A percentile compares a stretch with the other conserved stretches of the same genome.
These are phyloP conservation scores for Mixornis gularis DNA, from an alignment of 2,113 vertebrate genomes.

Conservation along the genomic window DNA sequence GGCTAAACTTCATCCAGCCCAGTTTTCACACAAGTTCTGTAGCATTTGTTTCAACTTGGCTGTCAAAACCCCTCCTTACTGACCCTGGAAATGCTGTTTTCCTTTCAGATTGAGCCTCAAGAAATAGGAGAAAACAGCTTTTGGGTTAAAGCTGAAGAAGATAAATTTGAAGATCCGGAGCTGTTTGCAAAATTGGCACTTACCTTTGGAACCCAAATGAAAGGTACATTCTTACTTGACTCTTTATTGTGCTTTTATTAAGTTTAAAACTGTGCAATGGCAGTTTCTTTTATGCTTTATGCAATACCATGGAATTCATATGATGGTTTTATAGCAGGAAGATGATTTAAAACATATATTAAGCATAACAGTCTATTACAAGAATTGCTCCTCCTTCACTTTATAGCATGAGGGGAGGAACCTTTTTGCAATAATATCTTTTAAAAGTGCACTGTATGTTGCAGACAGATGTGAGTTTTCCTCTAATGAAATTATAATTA, in stretches of 20 bases:
- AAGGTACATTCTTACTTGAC: conserved; percentile 77
- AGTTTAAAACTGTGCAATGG: not conserved
- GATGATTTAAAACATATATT: not conserved
- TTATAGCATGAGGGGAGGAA: not conserved
- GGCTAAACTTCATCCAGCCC: not conserved
- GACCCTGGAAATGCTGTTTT: conserved; percentile 32
- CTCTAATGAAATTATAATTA: not conserved
- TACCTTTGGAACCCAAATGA: conserved; percentile 88
- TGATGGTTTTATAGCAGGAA: not conserved
- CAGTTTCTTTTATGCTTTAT: not conserved
- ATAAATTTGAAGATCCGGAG: conserved; percentile 89
- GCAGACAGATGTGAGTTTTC: not conserved
- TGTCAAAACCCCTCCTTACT: not conserved
- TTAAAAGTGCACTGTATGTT: not conserved
- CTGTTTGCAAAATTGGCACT: conserved; percentile 87
- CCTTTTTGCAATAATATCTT: not conserved
- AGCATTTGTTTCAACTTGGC: not conserved
- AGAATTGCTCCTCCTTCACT: not conserved
- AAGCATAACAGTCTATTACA: not conserved
- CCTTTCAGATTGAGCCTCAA: conserved; percentile 89
- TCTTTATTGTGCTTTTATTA: not conserved
- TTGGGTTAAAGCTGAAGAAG: conserved; percentile 96
- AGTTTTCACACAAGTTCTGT: fast-evolving
- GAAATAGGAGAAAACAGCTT: conserved; percentile 95
- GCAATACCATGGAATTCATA: not conserved